These are phyloP conservation scores for Drosophila tani DNA, from an alignment of 1,140 invertebrate genomes.

Conservation along the genomic window DNA sequence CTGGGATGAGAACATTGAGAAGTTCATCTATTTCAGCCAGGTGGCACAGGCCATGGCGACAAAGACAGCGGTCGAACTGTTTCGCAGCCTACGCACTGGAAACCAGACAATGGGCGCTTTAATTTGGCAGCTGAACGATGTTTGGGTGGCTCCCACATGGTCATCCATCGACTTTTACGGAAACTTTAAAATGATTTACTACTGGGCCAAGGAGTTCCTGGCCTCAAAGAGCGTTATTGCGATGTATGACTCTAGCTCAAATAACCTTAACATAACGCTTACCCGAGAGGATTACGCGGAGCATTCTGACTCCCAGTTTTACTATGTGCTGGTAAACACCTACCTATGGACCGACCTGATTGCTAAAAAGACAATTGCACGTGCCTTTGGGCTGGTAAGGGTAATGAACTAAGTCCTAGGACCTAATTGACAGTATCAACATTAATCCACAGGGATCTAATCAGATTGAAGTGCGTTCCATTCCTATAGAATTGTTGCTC, in stretches of 20 bases:
- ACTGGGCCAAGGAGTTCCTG: constrained; percentile 94
- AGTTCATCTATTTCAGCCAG: constrained; percentile 91
- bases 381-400: constrained; percentile 55
- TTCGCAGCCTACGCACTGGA: constrained; percentile 90
- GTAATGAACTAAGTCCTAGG: neutral
- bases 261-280: constrained; percentile 64
- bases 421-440: neutral
- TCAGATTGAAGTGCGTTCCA: constrained; percentile 25
- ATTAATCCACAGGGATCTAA: constrained; percentile 36
- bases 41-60: constrained; percentile 94
- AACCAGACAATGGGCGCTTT: constrained; percentile 97
- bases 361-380: constrained; percentile 47
- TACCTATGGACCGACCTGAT: constrained; percentile 70
- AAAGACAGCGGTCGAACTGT: constrained; percentile 94
- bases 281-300: constrained; percentile 56
- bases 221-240: constrained; percentile 86
- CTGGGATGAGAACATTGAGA: constrained; percentile 86
- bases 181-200: constrained; percentile 90
- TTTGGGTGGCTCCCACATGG: constrained; percentile 99
- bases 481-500: constrained; percentile 45
- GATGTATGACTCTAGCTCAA: constrained; percentile 46
- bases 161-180: constrained; percentile 91
- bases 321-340: constrained; percentile 56
- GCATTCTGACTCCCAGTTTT: constrained; percentile 27
- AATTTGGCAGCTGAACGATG: constrained; percentile 99